Percentiles rank a stretch among this genome's conserved stretches.
Evolutionary conservation across 2,888 invertebrate species (phyloP).

Genomic region (Laspeyria flexula): DNA sequence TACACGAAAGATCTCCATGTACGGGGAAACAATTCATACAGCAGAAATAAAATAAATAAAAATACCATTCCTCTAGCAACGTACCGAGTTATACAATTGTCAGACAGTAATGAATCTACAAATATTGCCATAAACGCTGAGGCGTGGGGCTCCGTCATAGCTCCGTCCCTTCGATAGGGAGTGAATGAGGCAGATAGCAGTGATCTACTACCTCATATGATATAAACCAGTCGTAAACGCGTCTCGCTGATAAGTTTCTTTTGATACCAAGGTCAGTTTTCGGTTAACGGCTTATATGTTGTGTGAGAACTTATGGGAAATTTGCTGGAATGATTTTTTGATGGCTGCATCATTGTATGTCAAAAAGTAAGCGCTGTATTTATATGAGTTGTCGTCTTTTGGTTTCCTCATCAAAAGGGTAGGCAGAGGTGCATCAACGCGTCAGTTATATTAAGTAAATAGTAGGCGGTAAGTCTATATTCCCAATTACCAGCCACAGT

Average conservation of each 20-base stretch:
- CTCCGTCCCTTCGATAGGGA: slow-evolving; percentile 22
- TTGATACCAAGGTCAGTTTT: slow-evolving; percentile 26
- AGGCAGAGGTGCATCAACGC: too few relatives aligned
- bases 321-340: background rate
- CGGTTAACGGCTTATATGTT: background rate
- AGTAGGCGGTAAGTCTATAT: too few relatives aligned
- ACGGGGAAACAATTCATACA: background rate
- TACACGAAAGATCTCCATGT: background rate
- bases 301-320: background rate
- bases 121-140: slow-evolving; percentile 41
- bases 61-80: slow-evolving; percentile 1
- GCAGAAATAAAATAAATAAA: slow-evolving; percentile 5
- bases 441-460: too few relatives aligned
- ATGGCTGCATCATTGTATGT: background rate
- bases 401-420: too few relatives aligned
- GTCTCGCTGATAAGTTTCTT: slow-evolving; percentile 25
- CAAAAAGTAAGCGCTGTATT: too few relatives aligned
- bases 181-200: slow-evolving; percentile 27
- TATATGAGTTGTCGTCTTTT: too few relatives aligned
- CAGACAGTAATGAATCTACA: slow-evolving; percentile 32
- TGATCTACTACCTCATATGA: slow-evolving; percentile 35
- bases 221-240: slow-evolving; percentile 38
- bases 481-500: too few relatives aligned
- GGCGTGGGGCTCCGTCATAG: too few relatives aligned
- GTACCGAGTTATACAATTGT: slow-evolving; percentile 15